These are phyloP conservation scores for Helogale parvula DNA, from an alignment of 2,113 vertebrate species.

Conservation along the genomic window DNA sequence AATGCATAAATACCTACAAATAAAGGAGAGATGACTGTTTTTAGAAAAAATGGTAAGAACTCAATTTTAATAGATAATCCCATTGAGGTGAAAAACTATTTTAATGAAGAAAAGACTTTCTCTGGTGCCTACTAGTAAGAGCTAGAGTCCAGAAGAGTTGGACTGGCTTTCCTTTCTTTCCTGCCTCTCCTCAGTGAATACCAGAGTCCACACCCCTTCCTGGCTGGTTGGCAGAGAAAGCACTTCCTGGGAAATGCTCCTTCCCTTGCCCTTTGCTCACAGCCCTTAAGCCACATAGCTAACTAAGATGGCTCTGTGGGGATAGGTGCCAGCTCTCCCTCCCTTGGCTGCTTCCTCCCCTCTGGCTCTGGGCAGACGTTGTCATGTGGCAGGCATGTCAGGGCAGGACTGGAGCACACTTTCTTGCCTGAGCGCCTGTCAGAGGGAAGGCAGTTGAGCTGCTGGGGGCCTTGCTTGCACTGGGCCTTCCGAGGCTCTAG, in stretches of 20 bases:
- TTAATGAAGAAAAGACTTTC: neutral
- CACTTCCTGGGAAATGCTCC: neutral
- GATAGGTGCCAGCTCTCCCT: neutral
- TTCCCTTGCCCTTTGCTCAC: neutral
- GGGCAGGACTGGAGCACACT: neutral
- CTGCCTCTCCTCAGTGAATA: neutral
- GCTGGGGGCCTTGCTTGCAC: neutral
- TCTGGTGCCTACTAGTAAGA: neutral
- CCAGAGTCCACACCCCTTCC: neutral
- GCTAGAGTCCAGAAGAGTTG: neutral
- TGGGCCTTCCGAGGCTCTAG: neutral
- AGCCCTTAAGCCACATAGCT: neutral
- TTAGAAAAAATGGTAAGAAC: neutral
- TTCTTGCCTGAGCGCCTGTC: neutral
- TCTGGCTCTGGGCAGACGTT: neutral
- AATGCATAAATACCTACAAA: neutral
- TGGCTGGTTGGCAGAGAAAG: neutral
- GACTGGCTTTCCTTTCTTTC: neutral
- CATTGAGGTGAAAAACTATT: neutral
- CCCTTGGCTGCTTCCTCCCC: neutral
- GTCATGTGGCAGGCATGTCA: neutral
- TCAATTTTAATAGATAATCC: neutral
- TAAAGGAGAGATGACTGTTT: neutral
- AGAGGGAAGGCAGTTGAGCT: neutral
- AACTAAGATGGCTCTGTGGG: neutral